Conservation (phyloP, 2,888 invertebrate species). For the Palloptera scutellata region DNA sequence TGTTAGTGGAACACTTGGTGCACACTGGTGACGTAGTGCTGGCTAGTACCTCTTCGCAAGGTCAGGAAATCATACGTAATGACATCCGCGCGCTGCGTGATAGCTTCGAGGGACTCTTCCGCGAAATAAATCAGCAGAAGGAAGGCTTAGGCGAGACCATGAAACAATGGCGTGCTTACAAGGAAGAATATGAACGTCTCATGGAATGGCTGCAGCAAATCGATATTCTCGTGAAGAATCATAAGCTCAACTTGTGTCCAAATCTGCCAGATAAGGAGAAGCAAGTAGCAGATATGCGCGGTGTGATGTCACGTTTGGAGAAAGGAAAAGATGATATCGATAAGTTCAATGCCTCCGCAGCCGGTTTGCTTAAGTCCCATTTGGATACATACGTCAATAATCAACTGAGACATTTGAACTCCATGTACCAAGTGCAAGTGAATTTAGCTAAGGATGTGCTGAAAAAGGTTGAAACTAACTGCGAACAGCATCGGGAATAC, state of each 20-base stretch:
- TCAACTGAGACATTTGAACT: constrained; percentile 84
- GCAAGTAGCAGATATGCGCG: constrained; percentile 83
- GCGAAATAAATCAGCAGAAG: constrained; percentile 85
- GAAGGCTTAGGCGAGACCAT: constrained; percentile 83
- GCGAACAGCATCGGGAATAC: constrained; percentile 84
- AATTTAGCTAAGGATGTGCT: constrained; percentile 89
- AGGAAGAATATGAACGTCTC: constrained; percentile 89
- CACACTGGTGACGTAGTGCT: constrained; percentile 88
- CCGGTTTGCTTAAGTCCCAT: constrained; percentile 80
- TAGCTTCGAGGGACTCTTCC: constrained; percentile 84
- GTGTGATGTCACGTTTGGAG: constrained; percentile 76
- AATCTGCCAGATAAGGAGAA: constrained; percentile 84
- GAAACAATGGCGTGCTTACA: constrained; percentile 87
- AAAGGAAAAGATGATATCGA: constrained; percentile 85
- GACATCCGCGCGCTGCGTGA: constrained; percentile 87
- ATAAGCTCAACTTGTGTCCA: constrained; percentile 82
- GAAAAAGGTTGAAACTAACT: constrained; percentile 89
- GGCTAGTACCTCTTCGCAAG: constrained; percentile 81
- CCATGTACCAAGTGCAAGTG: constrained; percentile 86
- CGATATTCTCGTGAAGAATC: constrained; percentile 88
- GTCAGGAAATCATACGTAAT: constrained; percentile 81
- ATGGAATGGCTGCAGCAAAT: constrained; percentile 94
- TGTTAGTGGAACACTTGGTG: constrained; percentile 84
- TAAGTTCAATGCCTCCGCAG: constrained; percentile 81
- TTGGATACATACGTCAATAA: constrained; percentile 88